Base-by-base conservation (phyloP, 2,888 invertebrate genomes). In the Agonopterix arenella region DNA sequence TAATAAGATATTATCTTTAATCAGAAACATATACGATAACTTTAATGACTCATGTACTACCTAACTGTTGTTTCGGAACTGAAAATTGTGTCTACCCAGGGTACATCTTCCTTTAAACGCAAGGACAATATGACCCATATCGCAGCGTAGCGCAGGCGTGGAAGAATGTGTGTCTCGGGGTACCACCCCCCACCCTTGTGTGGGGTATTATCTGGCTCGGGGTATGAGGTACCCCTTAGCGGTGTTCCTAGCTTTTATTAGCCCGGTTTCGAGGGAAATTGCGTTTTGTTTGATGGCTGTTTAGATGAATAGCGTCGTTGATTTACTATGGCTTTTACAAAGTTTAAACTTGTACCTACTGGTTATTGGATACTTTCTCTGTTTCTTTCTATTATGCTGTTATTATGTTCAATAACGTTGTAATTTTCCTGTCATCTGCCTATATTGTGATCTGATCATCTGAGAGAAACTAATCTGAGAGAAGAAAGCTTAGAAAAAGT, bases 111-210 rank as follows among this genome's bases (percentile, higher is more conserved):
- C 68, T 72, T 70, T 62, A 56, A 61, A 49, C 52, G 54, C 53
- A 56, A 60, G 70, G 70, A 83, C 79, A 84, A 81, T 82, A 62
- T 84, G 84, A 84, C 84, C 84, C 71, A 85, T 59, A 80, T 84
- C 61, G 64, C 67, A 56, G 60, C 52, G 61, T 51, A 64, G 83
- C 81, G 83, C 83, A 81, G 72, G 84, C 82, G 83, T 84, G 74
- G 70, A 76, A 74, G 80, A 80, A 81, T 80, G 71, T 81, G 64
- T 78, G 79, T 76, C 75, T 77, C 73, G 73, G 76, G 70, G 70
- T 58, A 51, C 55, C 58, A 60, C 60, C 57, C 60, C 61, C 60
- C 58, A 11, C 45, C 54, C 52, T 50, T 52, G 49, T 54, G 68
- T 59, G 73, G 73, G 70, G 73, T 68, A 73, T 74, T 74, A 76